Conservation (phyloP, 2,113 vertebrate genomes). For the Corapipo altera region DNA sequence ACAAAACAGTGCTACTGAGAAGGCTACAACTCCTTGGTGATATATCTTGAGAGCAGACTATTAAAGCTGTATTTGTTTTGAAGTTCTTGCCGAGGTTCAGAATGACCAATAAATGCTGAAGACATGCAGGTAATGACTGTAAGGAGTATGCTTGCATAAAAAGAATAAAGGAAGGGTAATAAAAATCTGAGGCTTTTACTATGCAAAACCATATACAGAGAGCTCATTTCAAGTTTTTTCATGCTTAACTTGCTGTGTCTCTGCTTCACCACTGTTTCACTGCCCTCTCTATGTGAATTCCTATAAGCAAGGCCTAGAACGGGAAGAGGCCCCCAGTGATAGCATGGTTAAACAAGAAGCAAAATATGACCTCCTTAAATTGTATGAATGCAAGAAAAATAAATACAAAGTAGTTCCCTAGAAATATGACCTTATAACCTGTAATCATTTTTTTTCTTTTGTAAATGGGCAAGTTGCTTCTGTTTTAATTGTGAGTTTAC, state of each 20-base stretch:
- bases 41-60: not conserved
- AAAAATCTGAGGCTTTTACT: not conserved
- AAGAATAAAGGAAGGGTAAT: not conserved
- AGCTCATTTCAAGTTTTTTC: not conserved
- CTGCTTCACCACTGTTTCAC: not conserved
- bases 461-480: not conserved
- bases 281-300: not conserved
- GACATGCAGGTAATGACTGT: fast-evolving
- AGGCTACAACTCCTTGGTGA: not conserved
- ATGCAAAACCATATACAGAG: not conserved
- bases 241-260: not conserved
- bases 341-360: not conserved
- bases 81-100: not conserved
- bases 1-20: not conserved
- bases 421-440: not conserved
- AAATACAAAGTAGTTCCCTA: not conserved
- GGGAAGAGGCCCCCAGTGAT: not conserved
- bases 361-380: not conserved
- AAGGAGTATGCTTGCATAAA: not conserved
- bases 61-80: not conserved
- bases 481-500: not conserved
- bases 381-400: not conserved
- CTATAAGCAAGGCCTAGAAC: not conserved
- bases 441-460: not conserved
- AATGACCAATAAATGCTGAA: not conserved